Conservation (phyloP, 2,113 vertebrate species). For the Labeo catla region DNA sequence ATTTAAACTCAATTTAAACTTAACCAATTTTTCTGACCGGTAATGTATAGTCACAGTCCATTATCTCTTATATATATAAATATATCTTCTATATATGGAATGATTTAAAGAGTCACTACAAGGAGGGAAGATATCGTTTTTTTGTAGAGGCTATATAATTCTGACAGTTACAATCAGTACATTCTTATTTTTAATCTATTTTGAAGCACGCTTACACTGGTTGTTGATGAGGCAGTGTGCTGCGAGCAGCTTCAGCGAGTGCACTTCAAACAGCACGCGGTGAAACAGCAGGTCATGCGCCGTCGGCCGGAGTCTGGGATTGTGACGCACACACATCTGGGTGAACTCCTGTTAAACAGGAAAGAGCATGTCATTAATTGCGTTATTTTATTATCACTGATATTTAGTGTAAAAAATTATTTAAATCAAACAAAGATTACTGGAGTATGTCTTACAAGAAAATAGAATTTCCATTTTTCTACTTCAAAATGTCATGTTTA, state of each 20-base stretch:
- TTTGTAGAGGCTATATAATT: neutral
- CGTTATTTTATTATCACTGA: neutral
- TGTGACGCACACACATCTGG: constrained; percentile 86
- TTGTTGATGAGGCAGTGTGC: constrained; percentile 95
- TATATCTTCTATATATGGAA: neutral
- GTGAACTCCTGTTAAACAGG: constrained; percentile 86
- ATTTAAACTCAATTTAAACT: neutral
- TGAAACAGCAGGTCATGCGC: constrained; percentile 95
- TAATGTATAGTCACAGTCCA: neutral
- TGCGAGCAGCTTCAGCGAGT: constrained; percentile 92
- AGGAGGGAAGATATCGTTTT: neutral
- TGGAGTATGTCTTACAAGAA: too few relatives aligned
- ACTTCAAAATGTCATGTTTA: too few relatives aligned
- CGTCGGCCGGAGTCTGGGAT: constrained; percentile 82
- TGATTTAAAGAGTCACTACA: neutral
- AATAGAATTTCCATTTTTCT: too few relatives aligned
- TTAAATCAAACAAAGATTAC: neutral
- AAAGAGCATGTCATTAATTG: neutral
- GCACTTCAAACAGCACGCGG: constrained; percentile 93
- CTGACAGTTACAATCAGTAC: neutral
- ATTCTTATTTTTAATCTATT: neutral
- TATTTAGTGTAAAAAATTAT: too few relatives aligned
- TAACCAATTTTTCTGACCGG: neutral
- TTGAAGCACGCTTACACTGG: constrained; percentile 84
- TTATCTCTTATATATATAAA: neutral